These are phyloP conservation scores for Pipistrellus pipistrellus DNA, from an alignment of 2,797 vertebrate genomes.

Conservation along the genomic window DNA sequence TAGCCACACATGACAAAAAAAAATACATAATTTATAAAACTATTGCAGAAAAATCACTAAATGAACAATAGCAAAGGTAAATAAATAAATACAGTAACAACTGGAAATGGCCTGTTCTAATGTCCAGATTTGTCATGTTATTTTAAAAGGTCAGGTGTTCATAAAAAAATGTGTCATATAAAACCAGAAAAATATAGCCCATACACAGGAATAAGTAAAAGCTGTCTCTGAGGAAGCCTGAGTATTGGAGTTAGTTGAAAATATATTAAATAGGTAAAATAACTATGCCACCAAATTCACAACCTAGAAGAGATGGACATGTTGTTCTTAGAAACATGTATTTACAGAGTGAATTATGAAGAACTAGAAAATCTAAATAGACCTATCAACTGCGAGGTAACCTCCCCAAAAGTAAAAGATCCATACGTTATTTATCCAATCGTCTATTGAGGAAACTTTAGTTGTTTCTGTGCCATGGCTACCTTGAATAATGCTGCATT, in stretches of 20 bases:
- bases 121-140: neutral
- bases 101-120: neutral
- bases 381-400: neutral
- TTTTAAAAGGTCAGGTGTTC: neutral
- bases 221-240: neutral
- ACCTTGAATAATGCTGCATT: no score
- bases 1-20: neutral
- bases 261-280: neutral
- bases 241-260: neutral
- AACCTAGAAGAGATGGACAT: neutral
- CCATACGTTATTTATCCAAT: no score
- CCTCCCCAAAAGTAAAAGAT: neutral
- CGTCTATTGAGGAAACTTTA: no score
- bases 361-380: neutral
- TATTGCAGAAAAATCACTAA: neutral
- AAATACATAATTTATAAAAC: neutral
- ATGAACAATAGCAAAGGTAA: neutral
- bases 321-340: neutral
- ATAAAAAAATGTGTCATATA: neutral
- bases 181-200: neutral
- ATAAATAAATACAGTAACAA: neutral
- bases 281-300: neutral
- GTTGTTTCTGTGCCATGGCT: no score
- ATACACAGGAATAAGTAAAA: neutral
- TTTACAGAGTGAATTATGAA: neutral